phyloP scores from a whole-genome alignment of 2,888 invertebrate species.

The Lordiphosa andalusiaca region DNA sequence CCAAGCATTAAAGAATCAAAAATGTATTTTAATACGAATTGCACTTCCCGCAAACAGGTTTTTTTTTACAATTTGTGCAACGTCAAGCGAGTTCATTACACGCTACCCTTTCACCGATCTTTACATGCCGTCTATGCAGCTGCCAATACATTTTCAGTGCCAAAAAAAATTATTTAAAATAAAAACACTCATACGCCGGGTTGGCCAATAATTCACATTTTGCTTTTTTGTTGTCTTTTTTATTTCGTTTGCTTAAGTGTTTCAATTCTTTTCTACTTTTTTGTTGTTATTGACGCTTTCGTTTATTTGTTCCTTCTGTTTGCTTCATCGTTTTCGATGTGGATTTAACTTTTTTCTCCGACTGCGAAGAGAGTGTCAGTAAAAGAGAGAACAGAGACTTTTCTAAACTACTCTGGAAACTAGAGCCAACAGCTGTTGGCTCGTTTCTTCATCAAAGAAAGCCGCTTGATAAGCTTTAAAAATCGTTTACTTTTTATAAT shows the following conservation, averaged over 20 bases:
- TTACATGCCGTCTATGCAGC: conserved; percentile 20
- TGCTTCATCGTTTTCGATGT: conserved; percentile 12
- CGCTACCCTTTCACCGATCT: conserved; percentile 9
- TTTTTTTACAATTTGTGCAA: conserved; percentile 65
- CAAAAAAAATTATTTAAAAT: conserved; percentile 19
- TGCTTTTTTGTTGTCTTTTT: conserved; percentile 29
- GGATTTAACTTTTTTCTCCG: conserved; percentile 23
- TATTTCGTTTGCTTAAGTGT: conserved; percentile 63
- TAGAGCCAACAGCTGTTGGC: no score
- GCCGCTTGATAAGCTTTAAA: no score
- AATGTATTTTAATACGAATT: conserved; percentile 3
- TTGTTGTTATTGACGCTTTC: conserved; percentile 8
- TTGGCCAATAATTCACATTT: conserved; percentile 37
- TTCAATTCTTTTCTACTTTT: conserved; percentile 31
- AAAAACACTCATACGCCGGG: conserved; percentile 52
- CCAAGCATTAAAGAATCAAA: conserved; percentile 1
- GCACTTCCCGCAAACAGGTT: no score
- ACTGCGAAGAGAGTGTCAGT: no score
- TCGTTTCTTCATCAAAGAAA: no score
- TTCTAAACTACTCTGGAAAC: no score
- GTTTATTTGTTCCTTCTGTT: conserved; percentile 26
- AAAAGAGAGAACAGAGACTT: no score
- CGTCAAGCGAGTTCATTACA: conserved; percentile 23
- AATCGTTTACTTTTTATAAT: no score
- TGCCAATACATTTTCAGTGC: conserved; percentile 22